Evolutionary conservation across 2,113 vertebrate genomes (phyloP).

Genomic region (Cryptomyrus ogoouensis): DNA sequence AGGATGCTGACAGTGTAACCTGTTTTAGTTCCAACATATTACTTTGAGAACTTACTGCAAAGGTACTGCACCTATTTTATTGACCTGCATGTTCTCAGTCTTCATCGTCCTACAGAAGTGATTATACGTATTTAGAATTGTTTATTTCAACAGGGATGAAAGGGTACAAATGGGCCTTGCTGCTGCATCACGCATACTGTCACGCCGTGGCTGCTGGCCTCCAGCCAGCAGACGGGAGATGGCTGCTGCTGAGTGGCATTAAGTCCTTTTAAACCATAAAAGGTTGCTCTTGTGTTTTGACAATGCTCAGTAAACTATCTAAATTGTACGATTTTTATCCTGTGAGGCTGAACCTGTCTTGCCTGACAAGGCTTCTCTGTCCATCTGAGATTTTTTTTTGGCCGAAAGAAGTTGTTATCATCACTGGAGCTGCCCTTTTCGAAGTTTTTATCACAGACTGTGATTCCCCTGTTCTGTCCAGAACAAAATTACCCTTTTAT

Average conservation of each 20-base stretch:
- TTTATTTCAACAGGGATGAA: background rate
- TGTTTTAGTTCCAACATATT: background rate
- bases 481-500: constrained; percentile 97
- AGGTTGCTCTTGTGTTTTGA: constrained; percentile 60
- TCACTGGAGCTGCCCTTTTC: constrained; percentile 84
- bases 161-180: background rate
- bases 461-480: constrained; percentile 83
- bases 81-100: background rate
- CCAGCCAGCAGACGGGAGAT: constrained; percentile 23
- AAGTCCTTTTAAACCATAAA: constrained; percentile 63
- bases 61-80: background rate
- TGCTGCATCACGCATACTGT: background rate
- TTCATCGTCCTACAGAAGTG: background rate
- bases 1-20: background rate
- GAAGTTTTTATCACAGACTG: constrained; percentile 86
- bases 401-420: constrained; percentile 62
- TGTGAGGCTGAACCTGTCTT: constrained; percentile 41
- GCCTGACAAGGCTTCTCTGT: constrained; percentile 25
- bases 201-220: background rate
- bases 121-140: background rate
- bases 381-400: constrained; percentile 63
- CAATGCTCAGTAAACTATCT: constrained; percentile 67
- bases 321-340: constrained; percentile 66
- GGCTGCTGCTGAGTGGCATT: constrained; percentile 51
- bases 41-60: background rate